Evolutionary conservation across 2,113 vertebrate species (phyloP).

Genomic region (Strix aluco): DNA sequence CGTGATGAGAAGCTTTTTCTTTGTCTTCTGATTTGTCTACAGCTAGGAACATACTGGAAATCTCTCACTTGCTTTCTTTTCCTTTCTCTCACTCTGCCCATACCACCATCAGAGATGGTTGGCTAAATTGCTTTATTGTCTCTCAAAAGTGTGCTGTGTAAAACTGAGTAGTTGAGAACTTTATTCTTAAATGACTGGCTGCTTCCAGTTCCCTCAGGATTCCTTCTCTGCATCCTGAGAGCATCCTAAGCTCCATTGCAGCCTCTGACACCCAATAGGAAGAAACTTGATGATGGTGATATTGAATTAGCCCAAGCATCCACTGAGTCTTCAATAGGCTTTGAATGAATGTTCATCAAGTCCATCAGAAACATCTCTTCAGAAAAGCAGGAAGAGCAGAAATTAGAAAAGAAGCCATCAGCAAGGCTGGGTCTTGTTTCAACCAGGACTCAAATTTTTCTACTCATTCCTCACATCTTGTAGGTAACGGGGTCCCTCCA

Average conservation of each 20-base stretch:
- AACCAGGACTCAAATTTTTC: neutral
- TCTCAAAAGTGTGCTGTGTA: neutral
- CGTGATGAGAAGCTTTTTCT: neutral
- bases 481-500: neutral
- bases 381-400: neutral
- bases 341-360: neutral
- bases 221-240: neutral
- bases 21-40: neutral
- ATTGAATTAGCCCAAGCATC: neutral
- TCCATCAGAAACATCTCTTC: neutral
- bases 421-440: neutral
- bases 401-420: neutral
- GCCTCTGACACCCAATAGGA: neutral
- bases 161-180: neutral
- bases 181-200: neutral
- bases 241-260: neutral
- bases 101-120: neutral
- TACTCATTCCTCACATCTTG: neutral
- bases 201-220: neutral
- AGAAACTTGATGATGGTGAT: fast-evolving
- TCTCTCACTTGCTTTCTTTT: neutral
- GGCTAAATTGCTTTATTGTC: neutral
- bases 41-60: neutral
- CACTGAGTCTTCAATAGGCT: neutral
- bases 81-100: neutral